phyloP scores from a whole-genome alignment of 2,888 invertebrate genomes.

The Tyria jacobaeae region DNA sequence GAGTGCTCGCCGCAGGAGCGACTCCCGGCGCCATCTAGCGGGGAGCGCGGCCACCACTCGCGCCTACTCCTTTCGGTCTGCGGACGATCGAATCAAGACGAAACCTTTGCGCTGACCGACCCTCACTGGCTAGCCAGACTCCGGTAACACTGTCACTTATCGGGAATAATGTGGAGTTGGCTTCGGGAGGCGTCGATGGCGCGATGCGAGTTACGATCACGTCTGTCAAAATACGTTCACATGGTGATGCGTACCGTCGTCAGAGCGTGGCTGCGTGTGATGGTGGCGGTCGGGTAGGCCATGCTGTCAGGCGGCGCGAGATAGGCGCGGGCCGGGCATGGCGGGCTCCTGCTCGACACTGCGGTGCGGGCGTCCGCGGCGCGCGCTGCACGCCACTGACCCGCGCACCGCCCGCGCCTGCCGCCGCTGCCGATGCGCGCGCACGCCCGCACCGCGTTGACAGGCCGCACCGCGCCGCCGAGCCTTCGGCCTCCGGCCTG shows the following conservation, averaged over 20 bases:
- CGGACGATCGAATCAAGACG: constrained; percentile 85
- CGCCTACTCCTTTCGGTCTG: constrained; percentile 80
- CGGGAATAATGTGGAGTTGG: constrained; percentile 53
- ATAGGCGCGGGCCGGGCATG: constrained; percentile 86
- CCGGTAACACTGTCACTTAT: constrained; percentile 77
- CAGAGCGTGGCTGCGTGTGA: constrained; percentile 86
- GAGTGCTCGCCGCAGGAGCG: constrained; percentile 85
- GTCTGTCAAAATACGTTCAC: constrained; percentile 43
- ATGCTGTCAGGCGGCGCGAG: constrained; percentile 86
- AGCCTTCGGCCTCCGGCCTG: constrained; percentile 61
- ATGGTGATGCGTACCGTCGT: constrained; percentile 81
- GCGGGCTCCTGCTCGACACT: constrained; percentile 85
- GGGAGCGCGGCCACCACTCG: constrained; percentile 80
- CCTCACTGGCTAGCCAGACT: constrained; percentile 65
- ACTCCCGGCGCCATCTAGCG: constrained; percentile 84
- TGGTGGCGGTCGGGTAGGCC: constrained; percentile 85
- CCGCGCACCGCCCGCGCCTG: constrained; percentile 79
- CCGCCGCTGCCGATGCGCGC: constrained; percentile 68
- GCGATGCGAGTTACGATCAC: constrained; percentile 42
- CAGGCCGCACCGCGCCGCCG: constrained; percentile 62
- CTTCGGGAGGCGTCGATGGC: constrained; percentile 44
- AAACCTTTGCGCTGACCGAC: constrained; percentile 71
- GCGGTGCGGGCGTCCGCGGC: constrained; percentile 86
- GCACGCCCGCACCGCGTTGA: constrained; percentile 69
- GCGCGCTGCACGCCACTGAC: constrained; percentile 85